phyloP scores from a whole-genome alignment of 2,113 vertebrate species.

The Martes martes region DNA sequence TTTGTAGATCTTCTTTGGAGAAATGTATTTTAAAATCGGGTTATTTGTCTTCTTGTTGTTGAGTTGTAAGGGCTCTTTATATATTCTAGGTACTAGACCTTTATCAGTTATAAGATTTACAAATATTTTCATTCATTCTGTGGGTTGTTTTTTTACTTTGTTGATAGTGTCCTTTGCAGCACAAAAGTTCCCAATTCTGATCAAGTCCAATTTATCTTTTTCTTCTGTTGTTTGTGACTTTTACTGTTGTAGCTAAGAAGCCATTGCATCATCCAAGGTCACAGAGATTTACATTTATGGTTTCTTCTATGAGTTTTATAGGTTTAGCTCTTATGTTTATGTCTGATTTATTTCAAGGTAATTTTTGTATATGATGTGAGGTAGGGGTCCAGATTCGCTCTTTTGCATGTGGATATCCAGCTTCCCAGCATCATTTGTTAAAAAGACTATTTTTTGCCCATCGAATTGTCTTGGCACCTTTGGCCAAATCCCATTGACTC shows the following conservation, averaged over 20 bases:
- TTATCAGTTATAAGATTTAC: neutral
- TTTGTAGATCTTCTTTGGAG: neutral
- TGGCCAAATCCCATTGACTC: neutral
- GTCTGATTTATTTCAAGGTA: neutral
- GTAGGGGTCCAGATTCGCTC: neutral
- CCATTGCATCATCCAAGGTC: neutral
- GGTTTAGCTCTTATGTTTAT: neutral
- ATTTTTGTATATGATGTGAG: neutral
- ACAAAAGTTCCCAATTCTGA: neutral
- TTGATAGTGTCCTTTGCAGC: neutral
- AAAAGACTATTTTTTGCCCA: constrained; percentile 2
- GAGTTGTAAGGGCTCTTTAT: neutral
- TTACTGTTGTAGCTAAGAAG: neutral
- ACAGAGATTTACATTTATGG: neutral
- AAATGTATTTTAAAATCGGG: neutral
- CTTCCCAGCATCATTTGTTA: neutral
- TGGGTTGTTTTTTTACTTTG: neutral
- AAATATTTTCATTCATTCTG: neutral
- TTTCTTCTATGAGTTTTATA: neutral
- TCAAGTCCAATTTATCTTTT: neutral
- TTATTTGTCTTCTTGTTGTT: constrained; percentile 1
- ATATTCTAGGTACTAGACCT: neutral
- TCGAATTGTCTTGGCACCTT: neutral
- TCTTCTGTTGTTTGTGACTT: neutral
- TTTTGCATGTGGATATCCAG: neutral